Evolutionary conservation across 2,797 vertebrate species (phyloP).

Genomic region (Meriones psammophilus): DNA sequence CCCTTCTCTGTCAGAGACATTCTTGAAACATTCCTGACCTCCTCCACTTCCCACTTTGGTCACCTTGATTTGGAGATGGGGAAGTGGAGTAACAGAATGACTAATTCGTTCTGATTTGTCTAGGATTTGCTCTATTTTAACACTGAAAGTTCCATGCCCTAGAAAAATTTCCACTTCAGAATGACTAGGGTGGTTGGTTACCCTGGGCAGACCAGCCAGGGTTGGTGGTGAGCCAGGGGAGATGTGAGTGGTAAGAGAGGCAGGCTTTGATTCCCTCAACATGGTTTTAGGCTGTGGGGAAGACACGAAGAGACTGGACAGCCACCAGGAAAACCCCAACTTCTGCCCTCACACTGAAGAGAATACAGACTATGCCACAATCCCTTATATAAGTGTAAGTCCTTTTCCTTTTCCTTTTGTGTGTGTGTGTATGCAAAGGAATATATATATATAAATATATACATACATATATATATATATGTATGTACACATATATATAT

Average conservation of each 20-base stretch:
- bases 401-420: neutral
- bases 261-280: constrained; percentile 31
- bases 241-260: neutral
- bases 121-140: constrained; percentile 2
- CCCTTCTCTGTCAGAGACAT: neutral
- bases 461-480: too few species aligned
- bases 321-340: constrained; percentile 21
- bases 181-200: neutral
- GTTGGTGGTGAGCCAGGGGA: neutral
- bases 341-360: neutral
- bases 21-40: neutral
- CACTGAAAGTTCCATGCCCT: neutral
- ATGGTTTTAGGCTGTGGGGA: constrained; percentile 58
- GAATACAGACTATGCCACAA: constrained; percentile 39
- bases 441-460: too few species aligned
- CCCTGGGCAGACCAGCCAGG: neutral
- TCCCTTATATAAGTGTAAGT: constrained; percentile 58
- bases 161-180: neutral
- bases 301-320: neutral
- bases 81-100: neutral
- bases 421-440: too few species aligned
- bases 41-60: neutral
- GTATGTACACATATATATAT: too few species aligned
- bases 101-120: neutral
- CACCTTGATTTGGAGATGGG: neutral